A percentile compares a stretch with the other conserved stretches of the same genome.
phyloP scores from a whole-genome alignment of 2,888 invertebrate genomes.

The Pteria penguin region DNA sequence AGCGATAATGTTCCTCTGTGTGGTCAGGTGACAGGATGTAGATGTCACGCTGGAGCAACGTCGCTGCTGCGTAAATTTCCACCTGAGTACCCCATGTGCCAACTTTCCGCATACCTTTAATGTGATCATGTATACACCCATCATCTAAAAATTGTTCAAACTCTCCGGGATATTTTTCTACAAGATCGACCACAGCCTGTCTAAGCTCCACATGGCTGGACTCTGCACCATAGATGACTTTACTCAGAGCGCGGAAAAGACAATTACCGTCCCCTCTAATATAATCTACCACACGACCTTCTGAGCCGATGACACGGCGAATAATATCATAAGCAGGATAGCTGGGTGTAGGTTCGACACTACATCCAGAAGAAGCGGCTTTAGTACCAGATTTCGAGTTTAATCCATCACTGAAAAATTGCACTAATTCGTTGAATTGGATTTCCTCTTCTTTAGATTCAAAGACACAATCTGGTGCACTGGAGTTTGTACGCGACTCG shows the following conservation, averaged over 20 bases:
- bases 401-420: constrained; percentile 14
- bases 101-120: constrained; percentile 58
- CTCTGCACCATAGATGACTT: constrained; percentile 68
- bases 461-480: background rate
- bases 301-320: constrained; percentile 50
- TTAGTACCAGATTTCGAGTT: background rate
- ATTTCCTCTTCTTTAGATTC: constrained; percentile 17
- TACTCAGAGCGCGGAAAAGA: constrained; percentile 72
- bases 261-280: constrained; percentile 74
- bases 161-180: constrained; percentile 59
- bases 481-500: background rate
- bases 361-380: background rate
- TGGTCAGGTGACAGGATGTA: constrained; percentile 70
- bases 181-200: constrained; percentile 67
- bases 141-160: constrained; percentile 66
- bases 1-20: constrained; percentile 60
- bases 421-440: background rate
- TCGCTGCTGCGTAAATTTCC: constrained; percentile 73
- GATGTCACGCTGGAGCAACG: constrained; percentile 64
- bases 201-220: constrained; percentile 65
- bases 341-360: constrained; percentile 36
- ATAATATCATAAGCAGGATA: constrained; percentile 61
- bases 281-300: constrained; percentile 64
- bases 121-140: constrained; percentile 57
- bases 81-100: constrained; percentile 71